These are phyloP conservation scores for Aleadryas rufinucha DNA, from an alignment of 2,113 vertebrate species.

Conservation along the genomic window DNA sequence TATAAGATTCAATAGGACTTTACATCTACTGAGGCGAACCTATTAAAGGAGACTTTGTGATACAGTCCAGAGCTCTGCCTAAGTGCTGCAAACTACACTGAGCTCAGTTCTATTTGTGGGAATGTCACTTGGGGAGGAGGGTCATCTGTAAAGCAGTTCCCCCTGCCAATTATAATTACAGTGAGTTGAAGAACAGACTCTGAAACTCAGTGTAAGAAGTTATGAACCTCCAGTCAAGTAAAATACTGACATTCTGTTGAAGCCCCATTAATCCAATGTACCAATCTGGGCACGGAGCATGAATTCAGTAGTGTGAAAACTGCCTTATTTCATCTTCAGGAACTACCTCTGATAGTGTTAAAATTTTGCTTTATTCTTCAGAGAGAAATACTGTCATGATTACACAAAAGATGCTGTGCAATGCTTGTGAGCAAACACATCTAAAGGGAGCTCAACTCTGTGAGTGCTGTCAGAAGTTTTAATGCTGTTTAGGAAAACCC, in stretches of 20 bases:
- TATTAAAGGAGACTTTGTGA: slow-evolving; percentile 37
- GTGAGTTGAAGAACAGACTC: slow-evolving; percentile 2
- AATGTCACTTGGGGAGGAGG: slow-evolving; percentile 8
- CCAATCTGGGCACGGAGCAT: neutral
- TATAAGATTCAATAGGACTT: slow-evolving; percentile 47
- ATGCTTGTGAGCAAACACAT: neutral
- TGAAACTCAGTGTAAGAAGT: neutral
- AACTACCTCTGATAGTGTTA: neutral
- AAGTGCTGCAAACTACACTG: neutral
- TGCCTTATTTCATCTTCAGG: neutral
- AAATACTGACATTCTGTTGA: slow-evolving; percentile 9
- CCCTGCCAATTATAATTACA: slow-evolving; percentile 21
- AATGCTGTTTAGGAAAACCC: neutral
- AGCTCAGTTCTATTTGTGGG: slow-evolving; percentile 10
- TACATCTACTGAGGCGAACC: neutral
- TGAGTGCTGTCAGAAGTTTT: neutral
- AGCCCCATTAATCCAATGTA: slow-evolving; percentile 13
- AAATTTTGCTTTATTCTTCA: neutral
- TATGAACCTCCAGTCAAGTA: slow-evolving; percentile 28
- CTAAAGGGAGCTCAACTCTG: neutral
- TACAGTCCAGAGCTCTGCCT: slow-evolving; percentile 12
- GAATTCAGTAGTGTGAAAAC: neutral
- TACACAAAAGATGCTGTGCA: neutral
- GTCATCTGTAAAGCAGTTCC: slow-evolving; percentile 2
- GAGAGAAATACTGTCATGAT: neutral